These are phyloP conservation scores for Notothenia coriiceps DNA, from an alignment of 2,113 vertebrate genomes.

Conservation along the genomic window DNA sequence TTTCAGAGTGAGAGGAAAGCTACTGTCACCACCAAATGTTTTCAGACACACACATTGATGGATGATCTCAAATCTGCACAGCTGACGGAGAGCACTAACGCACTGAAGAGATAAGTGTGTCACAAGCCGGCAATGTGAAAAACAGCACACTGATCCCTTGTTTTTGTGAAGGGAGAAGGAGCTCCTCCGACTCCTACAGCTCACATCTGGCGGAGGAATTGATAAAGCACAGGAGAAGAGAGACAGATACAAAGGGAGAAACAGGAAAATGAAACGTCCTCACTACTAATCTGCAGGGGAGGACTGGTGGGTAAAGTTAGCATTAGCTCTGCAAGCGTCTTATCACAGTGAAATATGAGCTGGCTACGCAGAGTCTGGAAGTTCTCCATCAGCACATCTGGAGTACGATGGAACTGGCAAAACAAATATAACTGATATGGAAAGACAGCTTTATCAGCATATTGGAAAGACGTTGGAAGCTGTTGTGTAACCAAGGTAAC, in stretches of 20 bases:
- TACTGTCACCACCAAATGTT: conserved; percentile 9
- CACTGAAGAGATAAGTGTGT: conserved; percentile 21
- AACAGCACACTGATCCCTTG: conserved; percentile 53
- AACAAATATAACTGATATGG: conserved; percentile 56
- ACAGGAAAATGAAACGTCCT: conserved; percentile 38
- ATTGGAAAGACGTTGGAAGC: conserved; percentile 10
- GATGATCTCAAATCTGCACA: conserved; percentile 27
- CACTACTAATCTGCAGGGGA: conserved; percentile 45
- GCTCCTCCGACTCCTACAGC: conserved; percentile 60
- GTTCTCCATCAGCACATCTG: conserved; percentile 61
- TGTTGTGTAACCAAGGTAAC: conserved; percentile 34
- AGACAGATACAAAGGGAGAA: conserved; percentile 37
- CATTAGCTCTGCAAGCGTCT: conserved; percentile 42
- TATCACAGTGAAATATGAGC: conserved; percentile 61
- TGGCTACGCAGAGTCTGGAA: conserved; percentile 37
- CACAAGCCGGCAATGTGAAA: conserved; percentile 53
- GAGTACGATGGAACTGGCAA: conserved; percentile 60
- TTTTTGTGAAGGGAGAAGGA: conserved; percentile 58
- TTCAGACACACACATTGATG: conserved; percentile 2
- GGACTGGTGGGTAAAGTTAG: conserved; percentile 36
- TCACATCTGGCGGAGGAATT: conserved; percentile 81
- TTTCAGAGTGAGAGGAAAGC: conserved; percentile 31
- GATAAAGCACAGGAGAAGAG: conserved; percentile 35
- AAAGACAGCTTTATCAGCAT: conserved; percentile 45
- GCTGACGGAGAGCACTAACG: conserved; percentile 26